Evolutionary conservation across 2,888 invertebrate species (phyloP), one percentile per base, ranked within the genome.

Genomic region (Flexamia atlantica): DNA sequence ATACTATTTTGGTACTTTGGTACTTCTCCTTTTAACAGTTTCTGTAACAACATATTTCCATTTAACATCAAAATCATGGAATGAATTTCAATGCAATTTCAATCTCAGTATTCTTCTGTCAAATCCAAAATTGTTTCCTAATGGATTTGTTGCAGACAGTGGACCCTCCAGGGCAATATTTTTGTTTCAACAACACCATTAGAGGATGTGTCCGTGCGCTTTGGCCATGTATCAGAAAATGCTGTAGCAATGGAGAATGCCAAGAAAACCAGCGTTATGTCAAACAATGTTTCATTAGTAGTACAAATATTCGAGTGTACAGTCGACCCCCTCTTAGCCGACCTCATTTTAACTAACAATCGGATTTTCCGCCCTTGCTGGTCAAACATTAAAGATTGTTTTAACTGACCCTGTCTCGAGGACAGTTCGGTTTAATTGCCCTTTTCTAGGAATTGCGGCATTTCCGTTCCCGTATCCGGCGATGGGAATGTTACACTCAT

Each of bases 141-240:
- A 72, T 36, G 72, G 72, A 10, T 72, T 42, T 4, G 23, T 72
- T 5, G 72, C 17, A 20, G 72, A 72, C 40, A 17, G n/a, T n/a
- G 72, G 72, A 72, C 36, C 81, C 68, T 40, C 9, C 40, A 14
- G 81, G 81, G 5, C 64, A 42, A 30, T 68, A 17, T 28, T 81
- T 81, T 42, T 30, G 30, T 57, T 17, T n/a, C 42, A 81, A 81
- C 68, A 32, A 57, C 3, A 81, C 68, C 28, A 68, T 64, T 17
- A 20, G 68, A 25, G 81, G 64, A 1, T 81, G 81, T 36, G 17
- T 46, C 9, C 68, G 81, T 28, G 68, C 68, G 46, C 28, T 68
- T 17, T 40, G 46, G 14, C 81, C 81, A 3, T 81, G 81, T 28
- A 68, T 81, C 7, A 40, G 81, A 28, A 81, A 81, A 17, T 81